Evolutionary conservation across 2,113 vertebrate genomes (phyloP).

Genomic region (Nycticorax nycticorax): DNA sequence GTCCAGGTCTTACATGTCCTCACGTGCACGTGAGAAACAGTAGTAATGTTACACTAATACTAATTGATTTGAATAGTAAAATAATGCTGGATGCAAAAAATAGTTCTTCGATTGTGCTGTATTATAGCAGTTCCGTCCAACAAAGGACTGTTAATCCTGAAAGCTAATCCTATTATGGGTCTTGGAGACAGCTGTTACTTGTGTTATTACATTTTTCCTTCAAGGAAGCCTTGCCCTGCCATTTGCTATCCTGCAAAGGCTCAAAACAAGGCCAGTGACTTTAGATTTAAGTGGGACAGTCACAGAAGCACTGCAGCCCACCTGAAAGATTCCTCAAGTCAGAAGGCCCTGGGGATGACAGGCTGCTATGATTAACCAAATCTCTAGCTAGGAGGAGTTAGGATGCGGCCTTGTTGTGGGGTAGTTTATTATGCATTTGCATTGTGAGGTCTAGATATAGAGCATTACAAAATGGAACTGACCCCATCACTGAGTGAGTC

Average conservation of each 20-base stretch:
- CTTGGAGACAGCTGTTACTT: neutral
- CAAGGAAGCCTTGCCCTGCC: neutral
- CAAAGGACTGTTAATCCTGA: neutral
- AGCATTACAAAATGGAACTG: neutral
- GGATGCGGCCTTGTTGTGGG: neutral
- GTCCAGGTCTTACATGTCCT: neutral
- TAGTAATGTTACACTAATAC: neutral
- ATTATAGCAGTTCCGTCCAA: neutral
- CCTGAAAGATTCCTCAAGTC: neutral
- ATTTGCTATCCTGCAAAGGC: neutral
- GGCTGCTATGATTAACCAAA: neutral
- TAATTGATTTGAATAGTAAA: neutral
- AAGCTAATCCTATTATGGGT: neutral
- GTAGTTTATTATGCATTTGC: neutral
- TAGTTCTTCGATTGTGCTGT: neutral
- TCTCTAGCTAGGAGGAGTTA: neutral
- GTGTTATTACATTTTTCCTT: neutral
- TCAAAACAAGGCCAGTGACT: neutral
- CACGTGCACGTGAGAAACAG: neutral
- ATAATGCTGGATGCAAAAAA: neutral
- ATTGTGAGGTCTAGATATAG: neutral
- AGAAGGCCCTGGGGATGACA: neutral
- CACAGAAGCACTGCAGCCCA: neutral
- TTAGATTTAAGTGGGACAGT: neutral
- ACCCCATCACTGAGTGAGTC: neutral